These are phyloP conservation scores for Heliconius nattereri DNA, from an alignment of 1,140 invertebrate species.

Conservation along the genomic window DNA sequence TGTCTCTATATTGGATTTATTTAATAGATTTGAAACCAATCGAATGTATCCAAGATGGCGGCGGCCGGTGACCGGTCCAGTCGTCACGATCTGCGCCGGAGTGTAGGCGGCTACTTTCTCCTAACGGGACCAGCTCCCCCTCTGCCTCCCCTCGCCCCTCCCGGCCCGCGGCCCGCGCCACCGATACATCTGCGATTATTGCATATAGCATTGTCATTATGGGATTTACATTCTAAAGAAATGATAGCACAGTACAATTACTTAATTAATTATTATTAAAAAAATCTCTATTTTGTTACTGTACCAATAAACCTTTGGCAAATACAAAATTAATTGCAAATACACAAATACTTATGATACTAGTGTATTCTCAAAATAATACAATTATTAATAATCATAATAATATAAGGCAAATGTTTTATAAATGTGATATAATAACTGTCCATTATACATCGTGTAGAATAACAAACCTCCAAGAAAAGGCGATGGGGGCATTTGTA, in stretches of 20 bases:
- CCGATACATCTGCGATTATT: conserved; percentile 53
- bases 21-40: conserved; percentile 36
- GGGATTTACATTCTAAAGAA: conserved; percentile 63
- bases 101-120: conserved; percentile 78
- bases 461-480: conserved; percentile 28
- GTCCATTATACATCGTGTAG: conserved; percentile 21
- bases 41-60: conserved; percentile 52
- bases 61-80: conserved; percentile 42
- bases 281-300: neutral
- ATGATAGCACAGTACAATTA: conserved; percentile 45
- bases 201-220: conserved; percentile 61
- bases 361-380: no score
- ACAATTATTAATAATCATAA: neutral
- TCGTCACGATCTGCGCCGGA: conserved; percentile 63
- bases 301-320: neutral
- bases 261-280: neutral
- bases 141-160: conserved; percentile 30
- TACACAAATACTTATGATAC: neutral
- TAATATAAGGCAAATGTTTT: conserved; percentile 11
- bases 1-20: conserved; percentile 22
- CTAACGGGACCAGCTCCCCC: conserved; percentile 68
- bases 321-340: neutral
- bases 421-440: conserved; percentile 14
- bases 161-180: conserved; percentile 41
- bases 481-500: conserved; percentile 37